A percentile compares a stretch with the other conserved stretches of the same genome.
Evolutionary conservation across 2,888 invertebrate species (phyloP).

Genomic region (Tillus elongatus): DNA sequence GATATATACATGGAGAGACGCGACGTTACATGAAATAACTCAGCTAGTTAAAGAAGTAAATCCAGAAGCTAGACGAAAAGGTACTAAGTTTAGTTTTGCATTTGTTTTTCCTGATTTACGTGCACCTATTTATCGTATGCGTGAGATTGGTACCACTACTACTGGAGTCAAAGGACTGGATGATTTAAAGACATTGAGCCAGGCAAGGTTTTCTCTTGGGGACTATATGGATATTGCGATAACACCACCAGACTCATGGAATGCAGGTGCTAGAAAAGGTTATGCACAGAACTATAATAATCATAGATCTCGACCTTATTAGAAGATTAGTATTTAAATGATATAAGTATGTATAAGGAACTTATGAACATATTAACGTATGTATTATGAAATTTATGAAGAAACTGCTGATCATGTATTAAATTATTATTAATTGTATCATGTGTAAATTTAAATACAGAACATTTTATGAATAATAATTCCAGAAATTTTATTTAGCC

Average conservation of each 20-base stretch:
- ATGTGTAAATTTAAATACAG: too few relatives aligned
- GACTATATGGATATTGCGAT: conserved; percentile 97
- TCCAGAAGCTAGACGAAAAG: conserved; percentile 89
- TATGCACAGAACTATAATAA: conserved; percentile 54
- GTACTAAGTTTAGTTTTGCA: conserved; percentile 95
- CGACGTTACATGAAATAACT: conserved; percentile 90
- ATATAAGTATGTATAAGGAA: too few relatives aligned
- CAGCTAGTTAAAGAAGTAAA: conserved; percentile 98
- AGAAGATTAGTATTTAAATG: too few relatives aligned
- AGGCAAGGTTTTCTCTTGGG: conserved; percentile 85
- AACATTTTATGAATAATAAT: too few relatives aligned
- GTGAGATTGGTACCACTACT: conserved; percentile 91
- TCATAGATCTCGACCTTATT: conserved; percentile 51
- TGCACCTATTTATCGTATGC: conserved; percentile 74
- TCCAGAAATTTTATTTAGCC: too few relatives aligned
- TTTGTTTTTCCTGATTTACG: conserved; percentile 74
- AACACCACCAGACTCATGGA: conserved; percentile 70
- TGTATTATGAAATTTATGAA: too few relatives aligned
- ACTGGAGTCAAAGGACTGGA: conserved; percentile 89
- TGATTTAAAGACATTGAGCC: conserved; percentile 83
- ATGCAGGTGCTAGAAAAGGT: conserved; percentile 51
- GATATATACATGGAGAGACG: conserved; percentile 98
- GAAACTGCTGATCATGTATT: too few relatives aligned
- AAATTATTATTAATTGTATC: too few relatives aligned
- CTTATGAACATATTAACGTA: too few relatives aligned